Evolutionary conservation across 2,113 vertebrate species (phyloP), one percentile per base, ranked within the genome.

Genomic region (Gambusia affinis): DNA sequence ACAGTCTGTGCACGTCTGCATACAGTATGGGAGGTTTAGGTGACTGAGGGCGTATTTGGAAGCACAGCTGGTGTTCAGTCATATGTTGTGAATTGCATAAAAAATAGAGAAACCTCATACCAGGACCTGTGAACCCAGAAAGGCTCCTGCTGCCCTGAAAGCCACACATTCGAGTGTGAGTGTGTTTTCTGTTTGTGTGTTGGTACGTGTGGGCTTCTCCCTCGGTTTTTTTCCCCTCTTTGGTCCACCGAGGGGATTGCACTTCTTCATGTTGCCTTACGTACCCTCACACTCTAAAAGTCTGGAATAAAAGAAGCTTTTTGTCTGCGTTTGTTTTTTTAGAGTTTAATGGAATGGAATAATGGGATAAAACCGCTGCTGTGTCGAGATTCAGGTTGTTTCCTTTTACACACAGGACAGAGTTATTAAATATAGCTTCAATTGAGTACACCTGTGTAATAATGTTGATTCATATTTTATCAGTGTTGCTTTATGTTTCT

Each of bases 261-360:
- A 76, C 89, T 85, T 88, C 83, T 84, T 86, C 79, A 75, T 39
- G 42, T 76, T 62, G 67, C 84, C 81, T 80, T 63, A 60, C 61
- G 72, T 73, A 63, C 73, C 57, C 83, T 28, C 71, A 75, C 65
- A 77, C 82, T 89, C 60, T 70, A 44, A 83, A 84, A 61, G 69
- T 74, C 74, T 78, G 72, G 67, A 75, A 70, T 62, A 64, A 75
- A 83, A 80, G 35, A 79, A 14, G 74, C 70, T 83, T 87, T 83
- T 84, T 84, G 72, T 80, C 71, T 70, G 69, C 3, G 29, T 85
- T 73, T 81, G 71, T 83, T 83, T 87, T 57, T 42, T 44, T 64
- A 33, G 74, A 63, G 84, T 86, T 87, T 88, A 91, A 90, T 92
- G 87, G 87, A 81, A 78, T 39, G 83, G 83, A 92, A 93, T 91